Evolutionary conservation across 2,888 invertebrate genomes (phyloP), one percentile per base, ranked within the genome.

Genomic region (Lasioglossum malachurum): DNA sequence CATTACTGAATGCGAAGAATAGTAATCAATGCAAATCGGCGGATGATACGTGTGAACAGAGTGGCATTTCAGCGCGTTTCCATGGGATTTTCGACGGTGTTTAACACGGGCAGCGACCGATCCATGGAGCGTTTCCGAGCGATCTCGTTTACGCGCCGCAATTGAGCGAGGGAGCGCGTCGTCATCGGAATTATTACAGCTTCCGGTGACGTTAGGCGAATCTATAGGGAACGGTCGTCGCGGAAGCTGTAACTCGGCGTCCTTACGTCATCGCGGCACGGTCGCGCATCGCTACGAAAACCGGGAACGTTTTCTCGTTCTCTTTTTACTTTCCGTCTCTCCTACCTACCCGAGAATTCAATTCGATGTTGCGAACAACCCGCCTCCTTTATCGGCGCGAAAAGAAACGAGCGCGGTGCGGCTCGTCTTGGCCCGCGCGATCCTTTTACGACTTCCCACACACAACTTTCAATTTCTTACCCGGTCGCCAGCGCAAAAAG

Each of bases 171-270:
- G 84, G 90, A 87, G 86, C 87, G 86, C 88, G 82, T 88, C 87
- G 88, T 88, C 87, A 82, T 88, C 88, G 84, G 90, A 90, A 93
- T 93, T 94, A 94, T 94, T 94, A 93, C 93, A 92, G 90, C 92
- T 94, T 94, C 94, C 94, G 93, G 92, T 89, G 90, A 89, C 82
- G 87, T 92, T 91, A 92, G 93, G 92, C 92, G 92, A 92, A 93
- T 93, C 93, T 91, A 93, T 92, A 91, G 90, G 88, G 90, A 90
- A 88, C 90, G 88, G 72, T 67, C 76, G 86, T 84, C 90, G 79
- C 91, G 92, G 92, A 91, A 92, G 92, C 90, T 90, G 90, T 84
- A 88, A 87, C 89, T 91, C 89, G 90, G 90, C 86, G 87, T 80
- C 86, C 87, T 93, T 92, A 82, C 92, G 89, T 93, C 93, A 93